Evolutionary conservation across 30 jellyfish, hydroid and myxozoan species (phyloP), one percentile per base, ranked within the genome.

Genomic region (Aurelia sp.): DNA sequence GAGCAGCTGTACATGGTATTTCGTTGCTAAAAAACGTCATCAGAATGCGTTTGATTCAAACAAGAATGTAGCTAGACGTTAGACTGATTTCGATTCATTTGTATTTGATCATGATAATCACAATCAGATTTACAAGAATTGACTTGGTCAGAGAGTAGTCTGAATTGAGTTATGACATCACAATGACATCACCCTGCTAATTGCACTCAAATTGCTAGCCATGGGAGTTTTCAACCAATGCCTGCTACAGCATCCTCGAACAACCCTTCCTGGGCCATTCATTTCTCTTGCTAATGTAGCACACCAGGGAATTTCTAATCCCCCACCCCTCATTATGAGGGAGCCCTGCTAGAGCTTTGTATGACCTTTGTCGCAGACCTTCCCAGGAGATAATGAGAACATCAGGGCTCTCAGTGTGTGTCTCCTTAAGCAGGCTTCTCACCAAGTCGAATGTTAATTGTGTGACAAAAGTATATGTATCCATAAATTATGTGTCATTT

Each of bases 281-380:
- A 81, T 90, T 12, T 87, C 96, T 87, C 78, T 85, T 78, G 90
- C 96, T 81, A 61, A 6, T 41, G 13, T 81, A 52, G 33, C 50
- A 35, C 75, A 53, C 93, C 93, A 84, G 93, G 93, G 72, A 74
- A 6, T 87, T 87, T 87, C 96, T 87, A 78, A 61, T 87, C 80
- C 21, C 89, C 90, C 96, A 87, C 90, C 86, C 89, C 90, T 71
- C 86, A 11, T 76, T 87, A 87, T 69, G 73, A 61, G 87, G 78
- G 87, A 71, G 85, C 85, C 96, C 96, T 87, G 90, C 96, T 87
- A 76, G 96, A 20, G 66, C 90, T 50, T 87, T 74, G 66, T 17
- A 15, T 20, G 89, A 64, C 96, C 96, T 76, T 70, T 71, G 96
- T 87, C 96, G 77, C 96, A 87, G 96, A 87, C 96, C 96, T 87